Evolutionary conservation across 2,888 invertebrate species (phyloP), one percentile per base, ranked within the genome.

Genomic region (Aplocera efformata): DNA sequence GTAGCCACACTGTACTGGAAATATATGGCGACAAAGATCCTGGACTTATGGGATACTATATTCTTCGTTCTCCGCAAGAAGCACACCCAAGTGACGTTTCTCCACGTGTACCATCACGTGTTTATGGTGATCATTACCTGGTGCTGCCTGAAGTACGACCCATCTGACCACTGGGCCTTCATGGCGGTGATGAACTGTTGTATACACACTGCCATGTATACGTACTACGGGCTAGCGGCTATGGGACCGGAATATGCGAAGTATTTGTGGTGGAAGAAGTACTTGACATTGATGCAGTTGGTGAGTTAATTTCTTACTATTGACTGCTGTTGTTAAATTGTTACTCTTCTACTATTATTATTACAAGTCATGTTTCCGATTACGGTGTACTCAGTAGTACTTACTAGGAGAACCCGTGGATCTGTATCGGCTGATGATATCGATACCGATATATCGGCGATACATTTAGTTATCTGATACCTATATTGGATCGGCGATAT

Each of bases 81-180:
- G 85, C 31, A 85, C 88, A 58, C 90, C 28, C 96, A 96, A 76
- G 91, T 96, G 6, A 91, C 94, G 0, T 94, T 95, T 60, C 90
- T 96, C 17, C 96, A 96, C 64, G 93, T 96, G 0, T 96, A 95
- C 66, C 96, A 96, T 73, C 96, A 96, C 66, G 82, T 91, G 0
- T 83, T 91, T 47, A 93, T 93, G 70, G 93, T 92, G 45, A 56
- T 92, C 21, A 90, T 92, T 70, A 90, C 91, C 0, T 94, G 94
- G 94, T 90, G 90, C 9, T 92, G 91, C 42, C 76, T 93, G 23
- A 92, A 93, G 71, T 94, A 91, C 61, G 83, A 92, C 21, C 92
- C 94, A 41, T 93, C 92, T 42, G 93, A 93, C 26, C 94, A 94
- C 63, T 93, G 92, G 38, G 90, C 92, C 0, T 88, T 94, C 50